Base-by-base conservation (phyloP, 2,888 invertebrate genomes). In the Diogma glabrata region DNA sequence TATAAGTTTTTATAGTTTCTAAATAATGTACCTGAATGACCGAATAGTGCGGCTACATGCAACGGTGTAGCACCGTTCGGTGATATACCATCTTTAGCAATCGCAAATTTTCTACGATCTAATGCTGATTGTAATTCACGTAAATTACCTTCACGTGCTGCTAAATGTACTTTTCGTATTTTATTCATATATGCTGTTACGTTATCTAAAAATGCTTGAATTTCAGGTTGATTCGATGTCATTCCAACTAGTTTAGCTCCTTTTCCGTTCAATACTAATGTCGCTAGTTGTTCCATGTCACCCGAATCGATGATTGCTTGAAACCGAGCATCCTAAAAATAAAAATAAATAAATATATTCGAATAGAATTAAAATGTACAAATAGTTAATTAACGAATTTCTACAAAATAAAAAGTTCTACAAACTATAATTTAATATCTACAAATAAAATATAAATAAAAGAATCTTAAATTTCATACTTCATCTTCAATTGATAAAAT, bases 221-320 rank as follows among this genome's bases (percentile, higher is more conserved):
- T 75, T 65, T 91, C 90, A 5, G 82, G 75, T 67, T 88, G 86
- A 55, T 75, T 71, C 52, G 87, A 80, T 60, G 75, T 74, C 59
- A 82, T 75, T 52, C 87, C 79, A 61, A 85, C 69, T 60, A 90
- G 72, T 70, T 82, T 77, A 56, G 84, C 74, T 0, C 94, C 94
- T 63, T 92, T 86, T 4, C 94, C 94, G 60, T 87, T 87, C 19
- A 95, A 73, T 12, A 95, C 91, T 60, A 94, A 72, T 49, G 87
- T 80, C 22, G 94, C 94, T 61, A 95, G 72, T 72, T 88, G 85
- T 65, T 91, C 92, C 82, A 94, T 84, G 63, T 90, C 90, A 8
- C 88, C 83, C 56, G 75, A 73, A 59, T 79, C 78, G 49, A 87
- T 78, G 57, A 87, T 73, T 57, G 76, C 74, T 51, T 77, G 73